These are phyloP conservation scores for Rhagophthalmus giganteus DNA, from an alignment of 2,888 invertebrate genomes.

Conservation along the genomic window DNA sequence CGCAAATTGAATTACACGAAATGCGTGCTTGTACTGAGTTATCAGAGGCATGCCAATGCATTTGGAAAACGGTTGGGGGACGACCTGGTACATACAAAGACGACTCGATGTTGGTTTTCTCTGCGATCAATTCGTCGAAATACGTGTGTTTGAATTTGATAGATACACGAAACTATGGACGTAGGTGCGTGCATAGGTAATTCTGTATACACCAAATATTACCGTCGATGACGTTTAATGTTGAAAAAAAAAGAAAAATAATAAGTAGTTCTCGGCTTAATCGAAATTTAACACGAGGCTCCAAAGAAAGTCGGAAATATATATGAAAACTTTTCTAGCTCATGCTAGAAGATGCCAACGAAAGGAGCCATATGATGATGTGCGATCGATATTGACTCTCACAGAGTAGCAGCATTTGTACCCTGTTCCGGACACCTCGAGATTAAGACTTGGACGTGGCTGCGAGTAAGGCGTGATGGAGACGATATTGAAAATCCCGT, in stretches of 20 bases:
- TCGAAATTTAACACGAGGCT: no score
- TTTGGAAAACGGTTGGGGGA: constrained; percentile 31
- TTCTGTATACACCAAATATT: neutral
- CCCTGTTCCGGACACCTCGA: constrained; percentile 46
- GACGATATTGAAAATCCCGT: constrained; percentile 43
- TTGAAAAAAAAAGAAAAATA: neutral
- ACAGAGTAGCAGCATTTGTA: constrained; percentile 45
- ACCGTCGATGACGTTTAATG: neutral
- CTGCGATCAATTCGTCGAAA: constrained; percentile 28
- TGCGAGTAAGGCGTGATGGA: constrained; percentile 42
- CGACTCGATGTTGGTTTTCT: no score
- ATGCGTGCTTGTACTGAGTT: constrained; percentile 55
- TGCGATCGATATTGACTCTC: constrained; percentile 36
- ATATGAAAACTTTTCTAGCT: constrained; percentile 15
- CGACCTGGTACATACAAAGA: no score
- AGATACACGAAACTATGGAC: no score
- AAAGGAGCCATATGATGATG: constrained; percentile 25
- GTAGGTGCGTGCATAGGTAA: no score
- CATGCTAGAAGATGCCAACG: constrained; percentile 20
- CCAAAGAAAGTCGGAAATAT: no score
- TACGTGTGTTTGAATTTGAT: constrained; percentile 11
- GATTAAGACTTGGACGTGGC: constrained; percentile 52
- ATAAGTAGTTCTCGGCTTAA: no score
- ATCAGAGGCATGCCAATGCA: constrained; percentile 48
- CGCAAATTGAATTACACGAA: constrained; percentile 62